Conservation (phyloP, 2,797 vertebrate species). For the Gymnothorax javanicus region DNA sequence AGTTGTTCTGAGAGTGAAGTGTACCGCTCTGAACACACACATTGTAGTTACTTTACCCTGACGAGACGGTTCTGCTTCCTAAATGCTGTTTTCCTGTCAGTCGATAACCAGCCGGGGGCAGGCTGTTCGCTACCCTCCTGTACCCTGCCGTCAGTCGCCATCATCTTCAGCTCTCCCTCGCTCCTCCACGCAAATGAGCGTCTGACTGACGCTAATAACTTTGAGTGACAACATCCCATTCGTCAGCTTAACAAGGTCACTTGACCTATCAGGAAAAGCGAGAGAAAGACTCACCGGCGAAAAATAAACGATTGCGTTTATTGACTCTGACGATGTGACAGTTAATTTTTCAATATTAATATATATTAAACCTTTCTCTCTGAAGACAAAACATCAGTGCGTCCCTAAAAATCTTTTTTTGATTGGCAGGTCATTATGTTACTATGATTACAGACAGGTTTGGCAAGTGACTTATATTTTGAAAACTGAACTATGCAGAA, state of each 20-base stretch:
- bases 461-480: too few relatives aligned
- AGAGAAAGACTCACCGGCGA: neutral
- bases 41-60: neutral
- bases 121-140: conserved; percentile 52
- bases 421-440: too few relatives aligned
- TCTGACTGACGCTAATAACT: conserved; percentile 64
- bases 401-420: too few relatives aligned
- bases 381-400: too few relatives aligned
- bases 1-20: too few relatives aligned
- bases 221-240: conserved; percentile 58
- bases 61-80: neutral
- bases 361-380: neutral
- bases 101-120: neutral
- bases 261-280: conserved; percentile 38
- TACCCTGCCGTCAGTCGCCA: conserved; percentile 44
- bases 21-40: too few relatives aligned
- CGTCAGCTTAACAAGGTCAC: conserved; percentile 72
- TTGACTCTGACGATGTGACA: neutral
- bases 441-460: too few relatives aligned
- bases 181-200: conserved; percentile 18
- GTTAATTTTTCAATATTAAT: neutral
- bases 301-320: conserved; percentile 25
- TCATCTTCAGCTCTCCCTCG: neutral
- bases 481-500: too few relatives aligned
- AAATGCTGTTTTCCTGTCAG: neutral